Evolutionary conservation across 1,140 invertebrate species (phyloP).

Genomic region (Bombus fervidus): DNA sequence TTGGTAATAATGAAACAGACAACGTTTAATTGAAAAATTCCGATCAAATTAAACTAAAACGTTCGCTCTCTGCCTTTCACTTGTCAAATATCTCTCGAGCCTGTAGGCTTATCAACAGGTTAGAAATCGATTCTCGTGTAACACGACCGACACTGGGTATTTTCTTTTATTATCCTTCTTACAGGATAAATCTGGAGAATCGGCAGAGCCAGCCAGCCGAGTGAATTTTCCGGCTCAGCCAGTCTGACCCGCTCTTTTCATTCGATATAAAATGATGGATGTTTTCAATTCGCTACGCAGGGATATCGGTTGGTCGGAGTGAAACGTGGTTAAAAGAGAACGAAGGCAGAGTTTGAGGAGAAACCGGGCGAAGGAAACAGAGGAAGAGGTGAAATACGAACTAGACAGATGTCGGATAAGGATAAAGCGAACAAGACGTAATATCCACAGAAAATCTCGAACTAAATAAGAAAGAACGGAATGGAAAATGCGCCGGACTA

Average conservation of each 20-base stretch:
- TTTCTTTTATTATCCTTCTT: background rate
- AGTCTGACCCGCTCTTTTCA: slow-evolving; percentile 12
- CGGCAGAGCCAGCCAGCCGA: background rate
- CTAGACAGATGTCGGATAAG: background rate
- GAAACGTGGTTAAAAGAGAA: background rate
- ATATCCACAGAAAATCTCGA: background rate
- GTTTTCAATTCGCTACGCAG: background rate
- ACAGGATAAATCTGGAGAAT: background rate
- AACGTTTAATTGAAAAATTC: too few species aligned
- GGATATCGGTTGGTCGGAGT: background rate
- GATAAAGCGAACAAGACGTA: background rate
- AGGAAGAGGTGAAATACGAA: background rate
- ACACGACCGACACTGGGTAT: background rate
- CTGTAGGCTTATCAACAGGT: background rate
- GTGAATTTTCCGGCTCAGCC: slow-evolving; percentile 27
- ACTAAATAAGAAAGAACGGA: too few species aligned
- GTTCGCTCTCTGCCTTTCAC: background rate
- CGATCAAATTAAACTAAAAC: background rate
- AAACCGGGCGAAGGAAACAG: background rate
- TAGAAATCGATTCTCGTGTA: slow-evolving; percentile 39
- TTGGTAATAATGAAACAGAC: too few species aligned
- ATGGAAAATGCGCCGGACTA: too few species aligned
- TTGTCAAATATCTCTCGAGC: background rate
- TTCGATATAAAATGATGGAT: slow-evolving; percentile 47
- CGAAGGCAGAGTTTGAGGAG: background rate